phyloP scores from a whole-genome alignment of 1,140 invertebrate species.

The Conus ventricosus region DNA sequence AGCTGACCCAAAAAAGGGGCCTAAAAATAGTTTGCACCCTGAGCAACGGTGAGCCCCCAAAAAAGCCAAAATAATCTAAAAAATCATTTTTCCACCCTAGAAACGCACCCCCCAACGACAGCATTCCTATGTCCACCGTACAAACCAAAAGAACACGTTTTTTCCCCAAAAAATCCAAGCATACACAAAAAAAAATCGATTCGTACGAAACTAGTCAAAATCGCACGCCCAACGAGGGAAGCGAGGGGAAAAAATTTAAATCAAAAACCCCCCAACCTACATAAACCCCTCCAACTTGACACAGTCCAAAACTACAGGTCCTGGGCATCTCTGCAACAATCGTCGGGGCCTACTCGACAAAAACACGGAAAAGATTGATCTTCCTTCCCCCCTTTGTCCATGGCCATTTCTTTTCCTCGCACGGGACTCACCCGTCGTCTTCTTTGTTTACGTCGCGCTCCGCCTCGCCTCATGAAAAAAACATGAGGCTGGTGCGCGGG shows the following conservation, averaged over 20 bases:
- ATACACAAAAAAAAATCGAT: conserved; percentile 27
- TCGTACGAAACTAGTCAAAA: conserved; percentile 1
- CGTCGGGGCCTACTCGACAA: neutral
- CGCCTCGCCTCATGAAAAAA: conserved; percentile 43
- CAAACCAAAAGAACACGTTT: neutral
- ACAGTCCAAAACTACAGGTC: neutral
- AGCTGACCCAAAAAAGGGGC: neutral
- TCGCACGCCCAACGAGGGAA: conserved; percentile 11
- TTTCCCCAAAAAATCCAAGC: conserved; percentile 10
- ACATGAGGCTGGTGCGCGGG: too few relatives aligned
- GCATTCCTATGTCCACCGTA: neutral
- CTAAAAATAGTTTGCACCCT: conserved; percentile 35
- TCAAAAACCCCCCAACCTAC: neutral
- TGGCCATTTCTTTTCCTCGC: neutral
- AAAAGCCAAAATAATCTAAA: conserved; percentile 29
- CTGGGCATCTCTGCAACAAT: neutral
- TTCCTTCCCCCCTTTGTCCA: neutral
- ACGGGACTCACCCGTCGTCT: neutral
- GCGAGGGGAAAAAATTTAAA: conserved; percentile 3
- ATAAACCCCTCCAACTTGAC: neutral
- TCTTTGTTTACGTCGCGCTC: conserved; percentile 19
- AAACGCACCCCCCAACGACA: conserved; percentile 18
- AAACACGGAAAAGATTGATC: neutral
- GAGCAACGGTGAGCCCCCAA: conserved; percentile 16
- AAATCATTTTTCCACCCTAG: conserved; percentile 33